Evolutionary conservation across 2,888 invertebrate species (phyloP), one percentile per base, ranked within the genome.

Genomic region (Chironomus riparius): DNA sequence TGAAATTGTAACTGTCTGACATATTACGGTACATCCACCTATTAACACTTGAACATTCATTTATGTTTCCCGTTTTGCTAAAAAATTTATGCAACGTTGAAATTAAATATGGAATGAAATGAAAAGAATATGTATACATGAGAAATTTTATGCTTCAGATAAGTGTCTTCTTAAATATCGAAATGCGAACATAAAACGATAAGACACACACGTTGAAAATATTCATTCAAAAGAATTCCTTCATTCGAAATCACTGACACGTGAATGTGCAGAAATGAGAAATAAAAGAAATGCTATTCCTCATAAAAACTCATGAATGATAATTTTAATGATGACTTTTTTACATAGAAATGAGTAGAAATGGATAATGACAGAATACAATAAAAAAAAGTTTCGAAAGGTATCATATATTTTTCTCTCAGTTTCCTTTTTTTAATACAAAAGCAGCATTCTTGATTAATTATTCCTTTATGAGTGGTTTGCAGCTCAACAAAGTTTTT

Each of bases 301-400:
- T 69, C 21, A 18, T 62, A 21, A n/a, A 56, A 15, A n/a, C 56
- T 56, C 24, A 65, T 65, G 65, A 24, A 21, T 24, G 70, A 48
- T 68, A 13, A n/a, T 70, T 70, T 70, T 70, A 70, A 70, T 70
- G 70, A 70, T 70, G 70, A 24, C 24, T 70, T 70, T 50, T 56
- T 56, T 56, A 56, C 18, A 38, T 38, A 10, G 38, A 38, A 28
- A 28, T 28, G 28, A 28, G 28, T 28, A 28, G 28, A 28, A 38
- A 38, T 38, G 38, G 38, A 38, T 38, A 38, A 38, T 38, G 38
- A 7, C 38, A 10, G 38, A 38, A 38, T 38, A 38, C 38, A 38
- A 38, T 38, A 38, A 38, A 38, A 38, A 38, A 38, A 38, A 38
- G 10, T 38, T 38, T 38, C 10, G 10, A 38, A 38, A 38, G 38